These are phyloP conservation scores for Xenentodon cancila DNA, from an alignment of 2,797 vertebrate genomes.

Conservation along the genomic window DNA sequence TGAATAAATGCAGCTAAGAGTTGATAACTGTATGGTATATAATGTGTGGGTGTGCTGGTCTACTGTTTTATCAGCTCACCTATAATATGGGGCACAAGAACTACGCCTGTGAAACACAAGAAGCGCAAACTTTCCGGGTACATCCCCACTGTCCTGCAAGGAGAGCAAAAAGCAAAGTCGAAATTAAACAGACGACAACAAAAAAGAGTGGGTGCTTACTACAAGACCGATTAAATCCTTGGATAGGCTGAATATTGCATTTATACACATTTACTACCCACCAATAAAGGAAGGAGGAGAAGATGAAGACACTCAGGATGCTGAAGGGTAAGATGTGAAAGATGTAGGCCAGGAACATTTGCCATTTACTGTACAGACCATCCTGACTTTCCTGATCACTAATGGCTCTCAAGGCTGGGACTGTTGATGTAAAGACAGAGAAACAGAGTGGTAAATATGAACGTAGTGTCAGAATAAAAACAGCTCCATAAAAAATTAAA, in stretches of 20 bases:
- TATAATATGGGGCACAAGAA: conserved; percentile 88
- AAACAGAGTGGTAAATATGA: background rate
- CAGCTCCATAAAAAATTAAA: background rate
- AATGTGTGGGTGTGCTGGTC: background rate
- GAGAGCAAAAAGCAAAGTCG: background rate
- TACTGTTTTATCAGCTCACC: conserved; percentile 77
- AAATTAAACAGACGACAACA: background rate
- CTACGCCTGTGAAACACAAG: conserved; percentile 88
- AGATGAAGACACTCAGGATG: conserved; percentile 85
- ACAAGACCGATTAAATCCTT: background rate
- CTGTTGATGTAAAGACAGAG: conserved; percentile 66
- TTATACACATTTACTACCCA: conserved; percentile 60
- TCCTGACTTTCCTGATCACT: conserved; percentile 95
- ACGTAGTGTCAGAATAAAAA: background rate
- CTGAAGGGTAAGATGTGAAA: conserved; percentile 94
- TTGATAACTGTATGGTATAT: no score
- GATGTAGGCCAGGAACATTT: conserved; percentile 94
- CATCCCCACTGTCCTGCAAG: conserved; percentile 87
- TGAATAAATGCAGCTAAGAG: background rate
- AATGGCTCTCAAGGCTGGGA: conserved; percentile 89
- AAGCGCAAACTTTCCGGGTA: conserved; percentile 88
- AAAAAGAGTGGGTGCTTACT: background rate
- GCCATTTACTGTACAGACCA: conserved; percentile 94
- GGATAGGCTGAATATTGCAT: background rate
- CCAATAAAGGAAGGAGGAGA: conserved; percentile 92